Evolutionary conservation across 1,140 invertebrate species (phyloP).

Genomic region (Bombus terrestris): DNA sequence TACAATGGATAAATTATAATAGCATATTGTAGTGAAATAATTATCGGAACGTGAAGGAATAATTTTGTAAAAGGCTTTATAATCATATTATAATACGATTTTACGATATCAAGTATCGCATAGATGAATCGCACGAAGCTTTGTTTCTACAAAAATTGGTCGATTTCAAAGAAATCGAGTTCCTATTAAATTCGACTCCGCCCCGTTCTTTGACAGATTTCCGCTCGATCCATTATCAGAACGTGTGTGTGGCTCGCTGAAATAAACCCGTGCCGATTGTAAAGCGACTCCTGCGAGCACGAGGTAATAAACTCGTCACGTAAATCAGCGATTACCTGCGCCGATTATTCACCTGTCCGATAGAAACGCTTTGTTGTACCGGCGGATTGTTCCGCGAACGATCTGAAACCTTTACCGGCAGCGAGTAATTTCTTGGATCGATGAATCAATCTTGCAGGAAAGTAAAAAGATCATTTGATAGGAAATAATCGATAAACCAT

Average conservation of each 20-base stretch:
- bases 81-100: not conserved
- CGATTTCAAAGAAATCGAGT: not conserved
- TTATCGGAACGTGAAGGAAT: too few species aligned
- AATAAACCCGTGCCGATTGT: constrained; percentile 11
- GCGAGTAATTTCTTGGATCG: constrained; percentile 9
- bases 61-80: too few species aligned
- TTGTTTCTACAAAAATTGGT: constrained; percentile 11
- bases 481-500: not conserved
- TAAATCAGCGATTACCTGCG: constrained; percentile 30
- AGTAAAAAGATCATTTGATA: not conserved
- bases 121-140: not conserved
- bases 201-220: not conserved
- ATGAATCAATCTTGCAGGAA: not conserved
- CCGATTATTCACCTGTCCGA: constrained; percentile 24
- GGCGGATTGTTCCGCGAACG: not conserved
- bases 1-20: too few species aligned
- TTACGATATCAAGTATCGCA: not conserved
- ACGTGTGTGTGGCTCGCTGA: not conserved
- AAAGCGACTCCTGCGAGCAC: not conserved
- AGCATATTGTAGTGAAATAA: too few species aligned
- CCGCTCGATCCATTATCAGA: not conserved
- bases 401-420: constrained; percentile 1
- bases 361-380: not conserved
- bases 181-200: not conserved
- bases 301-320: constrained; percentile 26